These are phyloP conservation scores for Dynastes grantii DNA, from an alignment of 2,888 invertebrate genomes.

Conservation along the genomic window DNA sequence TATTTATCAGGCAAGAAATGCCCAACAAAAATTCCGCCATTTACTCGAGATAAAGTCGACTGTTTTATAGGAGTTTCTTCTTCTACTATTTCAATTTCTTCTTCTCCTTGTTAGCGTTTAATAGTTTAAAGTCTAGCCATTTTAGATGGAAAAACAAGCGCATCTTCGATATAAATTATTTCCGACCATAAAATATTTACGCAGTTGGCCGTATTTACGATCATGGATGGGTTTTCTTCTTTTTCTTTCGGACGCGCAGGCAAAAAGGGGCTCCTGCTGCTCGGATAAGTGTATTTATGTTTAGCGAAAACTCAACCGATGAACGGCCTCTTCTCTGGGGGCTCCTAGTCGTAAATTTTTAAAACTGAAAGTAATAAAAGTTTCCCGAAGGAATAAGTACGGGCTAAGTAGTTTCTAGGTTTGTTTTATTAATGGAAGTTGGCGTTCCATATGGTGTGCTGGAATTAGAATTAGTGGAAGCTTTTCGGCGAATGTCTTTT, in stretches of 20 bases:
- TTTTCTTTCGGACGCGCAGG: background rate
- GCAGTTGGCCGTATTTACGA: slow-evolving; percentile 32
- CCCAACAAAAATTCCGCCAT: background rate
- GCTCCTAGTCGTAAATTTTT: slow-evolving; percentile 5
- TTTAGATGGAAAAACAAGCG: slow-evolving; percentile 18
- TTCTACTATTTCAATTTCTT: background rate
- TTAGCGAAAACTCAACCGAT: slow-evolving; percentile 9
- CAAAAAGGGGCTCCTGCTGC: background rate
- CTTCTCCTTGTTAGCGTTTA: background rate
- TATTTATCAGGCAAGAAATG: background rate
- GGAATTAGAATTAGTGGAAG: background rate
- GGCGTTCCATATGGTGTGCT: background rate
- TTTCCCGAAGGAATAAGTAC: background rate
- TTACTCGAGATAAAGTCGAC: background rate
- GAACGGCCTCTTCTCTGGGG: background rate
- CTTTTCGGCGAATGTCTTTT: too few species aligned
- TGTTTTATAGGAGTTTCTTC: slow-evolving; percentile 5
- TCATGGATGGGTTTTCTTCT: background rate
- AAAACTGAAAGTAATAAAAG: slow-evolving; percentile 13
- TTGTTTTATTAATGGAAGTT: slow-evolving; percentile 1
- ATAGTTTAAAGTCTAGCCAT: slow-evolving; percentile 10
- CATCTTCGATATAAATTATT: slow-evolving; percentile 35
- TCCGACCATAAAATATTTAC: slow-evolving; percentile 33
- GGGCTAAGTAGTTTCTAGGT: background rate
- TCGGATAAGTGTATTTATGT: slow-evolving; percentile 13